Percentiles rank a stretch among this genome's conserved stretches.
phyloP scores from a whole-genome alignment of 1,140 invertebrate genomes.

The Diabrotica undecimpunctata region DNA sequence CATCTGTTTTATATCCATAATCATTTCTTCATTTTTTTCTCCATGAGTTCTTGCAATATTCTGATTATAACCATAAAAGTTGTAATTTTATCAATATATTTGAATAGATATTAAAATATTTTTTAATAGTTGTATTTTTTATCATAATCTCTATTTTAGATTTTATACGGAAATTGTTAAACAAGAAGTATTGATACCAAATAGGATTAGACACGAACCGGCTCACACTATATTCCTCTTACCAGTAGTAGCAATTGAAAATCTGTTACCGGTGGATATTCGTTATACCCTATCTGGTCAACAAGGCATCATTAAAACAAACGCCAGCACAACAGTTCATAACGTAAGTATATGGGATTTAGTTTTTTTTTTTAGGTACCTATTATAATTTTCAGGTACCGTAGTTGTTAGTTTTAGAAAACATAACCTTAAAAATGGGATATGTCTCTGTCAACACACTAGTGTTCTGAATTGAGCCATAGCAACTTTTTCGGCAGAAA shows the following conservation, averaged over 20 bases:
- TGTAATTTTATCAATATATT: no score
- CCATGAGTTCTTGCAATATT: no score
- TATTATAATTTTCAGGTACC: neutral
- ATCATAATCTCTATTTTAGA: constrained; percentile 48
- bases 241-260: constrained; percentile 77
- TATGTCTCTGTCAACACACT: no score
- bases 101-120: no score
- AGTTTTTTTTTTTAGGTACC: constrained; percentile 4
- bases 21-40: no score
- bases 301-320: constrained; percentile 60
- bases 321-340: constrained; percentile 35
- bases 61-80: no score
- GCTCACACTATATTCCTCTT: constrained; percentile 82
- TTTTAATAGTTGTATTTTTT: no score
- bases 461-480: no score
- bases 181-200: constrained; percentile 75
- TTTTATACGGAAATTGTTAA: constrained; percentile 76
- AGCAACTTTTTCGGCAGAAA: no score
- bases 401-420: neutral
- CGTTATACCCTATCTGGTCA: constrained; percentile 56
- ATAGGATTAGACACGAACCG: constrained; percentile 51
- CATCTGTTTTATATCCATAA: no score
- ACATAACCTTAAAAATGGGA: no score
- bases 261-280: constrained; percentile 73
- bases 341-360: constrained; percentile 29